A percentile compares a stretch with the other conserved stretches of the same genome.
These are phyloP conservation scores for Scolanthus callimorphus DNA, from an alignment of 92 coral and sea anemone species.

Conservation along the genomic window DNA sequence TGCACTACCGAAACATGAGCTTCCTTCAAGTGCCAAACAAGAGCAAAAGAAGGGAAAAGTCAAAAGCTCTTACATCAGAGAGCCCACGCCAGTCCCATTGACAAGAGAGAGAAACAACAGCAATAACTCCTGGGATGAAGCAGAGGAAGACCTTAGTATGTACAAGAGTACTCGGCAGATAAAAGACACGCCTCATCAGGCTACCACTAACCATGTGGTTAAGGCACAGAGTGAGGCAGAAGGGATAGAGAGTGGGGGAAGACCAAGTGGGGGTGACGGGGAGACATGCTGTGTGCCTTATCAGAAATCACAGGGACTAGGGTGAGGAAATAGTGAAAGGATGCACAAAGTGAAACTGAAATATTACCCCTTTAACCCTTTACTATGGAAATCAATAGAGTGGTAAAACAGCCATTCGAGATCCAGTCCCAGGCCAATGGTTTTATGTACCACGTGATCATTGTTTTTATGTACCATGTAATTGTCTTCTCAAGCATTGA, in stretches of 20 bases:
- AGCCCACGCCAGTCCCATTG: constrained; percentile 15
- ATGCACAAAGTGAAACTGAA: too few relatives aligned
- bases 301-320: constrained; percentile 21
- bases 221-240: constrained; percentile 1
- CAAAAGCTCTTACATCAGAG: constrained; percentile 46
- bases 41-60: constrained; percentile 35
- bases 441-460: too few relatives aligned
- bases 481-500: too few relatives aligned
- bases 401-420: too few relatives aligned
- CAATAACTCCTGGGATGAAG: constrained; percentile 59
- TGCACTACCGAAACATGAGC: constrained; percentile 40
- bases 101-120: constrained; percentile 9
- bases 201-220: background rate
- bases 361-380: too few relatives aligned
- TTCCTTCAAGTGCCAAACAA: constrained; percentile 14
- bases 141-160: constrained; percentile 28
- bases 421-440: too few relatives aligned
- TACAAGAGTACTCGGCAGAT: too few relatives aligned
- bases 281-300: constrained; percentile 55
- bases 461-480: too few relatives aligned
- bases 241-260: constrained; percentile 9
- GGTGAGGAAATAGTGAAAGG: too few relatives aligned
- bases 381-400: too few relatives aligned
- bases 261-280: constrained; percentile 2
- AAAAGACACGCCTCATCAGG: background rate